Conservation (phyloP, 2,888 invertebrate genomes). For the Thymelicus sylvestris region DNA sequence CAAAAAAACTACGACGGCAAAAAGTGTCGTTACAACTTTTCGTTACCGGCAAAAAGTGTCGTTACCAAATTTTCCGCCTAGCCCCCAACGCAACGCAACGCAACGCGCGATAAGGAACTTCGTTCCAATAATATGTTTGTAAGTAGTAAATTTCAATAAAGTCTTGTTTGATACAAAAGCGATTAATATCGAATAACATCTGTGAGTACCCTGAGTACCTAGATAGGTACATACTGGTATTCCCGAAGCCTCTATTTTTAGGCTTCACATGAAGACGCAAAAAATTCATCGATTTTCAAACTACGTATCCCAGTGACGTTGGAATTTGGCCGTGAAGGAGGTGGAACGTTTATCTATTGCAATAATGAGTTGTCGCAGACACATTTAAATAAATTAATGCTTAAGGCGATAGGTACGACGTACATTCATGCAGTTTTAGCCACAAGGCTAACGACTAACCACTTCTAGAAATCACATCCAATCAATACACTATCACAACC, state of each 20-base stretch:
- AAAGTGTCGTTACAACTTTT: too few species aligned
- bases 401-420: conserved; percentile 41
- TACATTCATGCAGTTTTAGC: conserved; percentile 59
- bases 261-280: conserved; percentile 1
- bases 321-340: conserved; percentile 65
- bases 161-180: too few species aligned
- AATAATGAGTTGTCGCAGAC: conserved; percentile 60
- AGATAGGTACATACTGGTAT: not conserved
- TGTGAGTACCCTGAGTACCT: too few species aligned
- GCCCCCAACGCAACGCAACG: too few species aligned
- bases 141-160: too few species aligned
- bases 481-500: conserved; percentile 58
- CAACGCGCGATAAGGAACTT: too few species aligned
- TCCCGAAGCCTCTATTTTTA: conserved; percentile 22
- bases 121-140: too few species aligned
- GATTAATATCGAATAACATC: too few species aligned
- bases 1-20: too few species aligned
- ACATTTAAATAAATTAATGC: conserved; percentile 70
- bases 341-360: conserved; percentile 61
- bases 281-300: conserved; percentile 25
- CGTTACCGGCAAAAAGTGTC: too few species aligned
- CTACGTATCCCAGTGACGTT: conserved; percentile 30
- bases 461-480: conserved; percentile 66
- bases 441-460: conserved; percentile 75
- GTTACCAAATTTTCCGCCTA: too few species aligned